Percentiles rank a stretch among this genome's conserved stretches.
Conservation (phyloP, 2,113 vertebrate species). For the Peromyscus maniculatus region DNA sequence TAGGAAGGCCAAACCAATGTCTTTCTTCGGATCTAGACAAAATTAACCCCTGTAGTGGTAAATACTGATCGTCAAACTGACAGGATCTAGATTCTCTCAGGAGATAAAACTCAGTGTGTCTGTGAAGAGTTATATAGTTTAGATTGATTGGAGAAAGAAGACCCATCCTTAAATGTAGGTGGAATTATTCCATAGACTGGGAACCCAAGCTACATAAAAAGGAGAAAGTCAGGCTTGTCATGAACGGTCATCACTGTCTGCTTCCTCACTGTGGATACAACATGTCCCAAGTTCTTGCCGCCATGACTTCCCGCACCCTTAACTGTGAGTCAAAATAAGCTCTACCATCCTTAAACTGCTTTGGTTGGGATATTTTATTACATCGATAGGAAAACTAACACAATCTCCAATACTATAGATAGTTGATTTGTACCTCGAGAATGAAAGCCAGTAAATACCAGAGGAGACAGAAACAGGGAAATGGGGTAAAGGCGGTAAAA, state of each 20-base stretch:
- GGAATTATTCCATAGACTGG: no score
- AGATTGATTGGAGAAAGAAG: background rate
- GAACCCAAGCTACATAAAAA: background rate
- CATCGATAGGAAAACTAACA: background rate
- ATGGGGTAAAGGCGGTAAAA: no score
- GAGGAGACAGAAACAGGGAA: no score
- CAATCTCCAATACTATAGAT: background rate
- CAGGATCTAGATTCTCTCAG: background rate
- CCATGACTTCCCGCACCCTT: background rate
- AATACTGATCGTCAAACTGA: background rate
- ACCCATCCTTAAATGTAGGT: background rate
- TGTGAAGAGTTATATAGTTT: background rate
- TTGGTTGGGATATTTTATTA: background rate
- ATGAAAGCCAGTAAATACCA: background rate
- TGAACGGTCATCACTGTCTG: no score
- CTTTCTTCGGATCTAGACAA: conserved; percentile 37
- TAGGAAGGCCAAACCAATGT: background rate
- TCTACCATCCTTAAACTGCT: background rate
- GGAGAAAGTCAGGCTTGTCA: no score
- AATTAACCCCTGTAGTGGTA: background rate
- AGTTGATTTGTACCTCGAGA: conserved; percentile 22
- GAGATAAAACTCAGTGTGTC: background rate
- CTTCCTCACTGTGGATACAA: background rate
- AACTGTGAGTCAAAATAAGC: background rate
- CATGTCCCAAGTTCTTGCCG: background rate